A percentile compares a stretch with the other conserved stretches of the same genome.
These are phyloP conservation scores for Crotalus horridus DNA, from an alignment of 2,113 vertebrate genomes.

Conservation along the genomic window DNA sequence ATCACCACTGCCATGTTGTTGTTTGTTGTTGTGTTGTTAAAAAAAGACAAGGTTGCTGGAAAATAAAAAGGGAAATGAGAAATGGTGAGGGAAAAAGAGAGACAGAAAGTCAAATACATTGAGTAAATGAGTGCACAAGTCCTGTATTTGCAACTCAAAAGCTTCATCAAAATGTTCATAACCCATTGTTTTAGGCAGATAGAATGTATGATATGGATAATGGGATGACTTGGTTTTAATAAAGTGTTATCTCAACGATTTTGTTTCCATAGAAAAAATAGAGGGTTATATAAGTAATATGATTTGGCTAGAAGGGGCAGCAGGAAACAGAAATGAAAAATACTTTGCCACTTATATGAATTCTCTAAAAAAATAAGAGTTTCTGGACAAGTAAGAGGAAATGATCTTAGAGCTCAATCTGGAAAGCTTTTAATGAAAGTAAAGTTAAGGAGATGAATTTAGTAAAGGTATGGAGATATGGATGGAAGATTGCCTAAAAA, in stretches of 20 bases:
- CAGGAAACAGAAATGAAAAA: neutral
- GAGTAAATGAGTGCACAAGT: neutral
- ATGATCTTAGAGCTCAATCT: neutral
- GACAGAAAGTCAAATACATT: neutral
- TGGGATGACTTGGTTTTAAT: neutral
- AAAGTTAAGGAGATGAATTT: neutral
- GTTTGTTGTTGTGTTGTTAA: neutral
- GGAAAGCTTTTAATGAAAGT: neutral
- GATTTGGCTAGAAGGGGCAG: neutral
- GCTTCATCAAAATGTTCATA: neutral
- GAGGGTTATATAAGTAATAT: neutral
- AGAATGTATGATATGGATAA: neutral
- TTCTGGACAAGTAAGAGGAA: neutral
- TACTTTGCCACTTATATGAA: neutral
- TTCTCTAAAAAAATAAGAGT: neutral
- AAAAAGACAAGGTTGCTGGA: neutral
- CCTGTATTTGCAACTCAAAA: neutral
- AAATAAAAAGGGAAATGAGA: neutral
- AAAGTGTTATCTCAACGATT: neutral
- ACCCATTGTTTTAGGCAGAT: neutral
- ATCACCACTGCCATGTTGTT: neutral
- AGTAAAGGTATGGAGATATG: neutral
- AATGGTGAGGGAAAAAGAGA: neutral
- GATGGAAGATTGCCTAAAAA: neutral
- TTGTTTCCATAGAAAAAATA: neutral